A percentile compares a stretch with the other conserved stretches of the same genome.
Conservation (phyloP, 2,113 vertebrate species). For the Cyprinus carpio region DNA sequence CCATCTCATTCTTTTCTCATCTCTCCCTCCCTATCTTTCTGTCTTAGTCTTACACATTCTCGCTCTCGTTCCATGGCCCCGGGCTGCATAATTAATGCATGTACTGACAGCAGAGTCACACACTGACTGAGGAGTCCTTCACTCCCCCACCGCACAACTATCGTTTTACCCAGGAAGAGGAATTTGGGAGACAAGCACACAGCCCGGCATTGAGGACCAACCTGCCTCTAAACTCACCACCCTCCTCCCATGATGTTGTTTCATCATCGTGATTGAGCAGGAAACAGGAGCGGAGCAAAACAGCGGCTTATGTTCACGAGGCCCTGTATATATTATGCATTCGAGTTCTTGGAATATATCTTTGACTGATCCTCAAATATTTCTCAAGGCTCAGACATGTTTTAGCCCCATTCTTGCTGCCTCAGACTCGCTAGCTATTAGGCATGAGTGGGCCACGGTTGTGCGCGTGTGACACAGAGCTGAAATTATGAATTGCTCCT, state of each 20-base stretch:
- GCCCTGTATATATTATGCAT: conserved; percentile 83
- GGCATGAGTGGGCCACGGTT: conserved; percentile 29
- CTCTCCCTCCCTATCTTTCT: conserved; percentile 25
- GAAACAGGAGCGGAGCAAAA: conserved; percentile 45
- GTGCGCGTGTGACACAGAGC: conserved; percentile 56
- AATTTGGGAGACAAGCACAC: conserved; percentile 89
- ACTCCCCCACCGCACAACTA: conserved; percentile 90
- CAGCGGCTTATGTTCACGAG: conserved; percentile 39
- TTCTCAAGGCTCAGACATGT: conserved; percentile 66
- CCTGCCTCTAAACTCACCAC: conserved; percentile 67
- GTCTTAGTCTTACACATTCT: conserved; percentile 71
- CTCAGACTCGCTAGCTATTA: conserved; percentile 66
- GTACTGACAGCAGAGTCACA: conserved; percentile 85
- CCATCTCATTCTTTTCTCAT: conserved; percentile 37
- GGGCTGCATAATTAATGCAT: conserved; percentile 97
- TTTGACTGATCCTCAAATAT: conserved; percentile 71
- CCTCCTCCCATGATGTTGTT: conserved; percentile 69
- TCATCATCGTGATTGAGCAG: conserved; percentile 94
- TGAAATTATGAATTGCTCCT: conserved; percentile 75
- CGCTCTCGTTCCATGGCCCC: conserved; percentile 78
- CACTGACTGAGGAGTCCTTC: conserved; percentile 79
- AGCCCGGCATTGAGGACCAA: conserved; percentile 90
- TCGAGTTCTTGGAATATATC: conserved; percentile 71
- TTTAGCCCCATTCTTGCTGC: conserved; percentile 67
- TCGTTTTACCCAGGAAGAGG: conserved; percentile 91